Conservation (phyloP, 1,140 invertebrate genomes). For the Brachionus koreanus region DNA sequence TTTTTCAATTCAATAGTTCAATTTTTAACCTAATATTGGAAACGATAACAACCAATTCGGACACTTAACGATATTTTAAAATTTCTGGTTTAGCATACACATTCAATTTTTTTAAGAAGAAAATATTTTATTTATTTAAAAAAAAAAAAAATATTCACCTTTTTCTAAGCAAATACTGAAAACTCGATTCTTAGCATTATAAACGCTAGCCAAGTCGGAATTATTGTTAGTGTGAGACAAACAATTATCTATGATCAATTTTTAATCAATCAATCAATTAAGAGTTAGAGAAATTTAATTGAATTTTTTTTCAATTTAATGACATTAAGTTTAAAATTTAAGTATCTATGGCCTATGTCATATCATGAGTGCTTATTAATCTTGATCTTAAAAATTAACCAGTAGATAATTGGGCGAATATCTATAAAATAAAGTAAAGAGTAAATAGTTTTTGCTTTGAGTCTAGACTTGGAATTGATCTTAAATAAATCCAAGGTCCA, state of each 20-base stretch:
- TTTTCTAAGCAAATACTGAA: neutral
- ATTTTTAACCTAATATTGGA: neutral
- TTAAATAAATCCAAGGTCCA: neutral
- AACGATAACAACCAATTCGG: neutral
- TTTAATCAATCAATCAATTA: no score
- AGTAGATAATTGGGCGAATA: no score
- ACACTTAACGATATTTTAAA: neutral
- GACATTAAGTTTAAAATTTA: no score
- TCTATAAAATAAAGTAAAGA: neutral
- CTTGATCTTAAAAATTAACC: no score
- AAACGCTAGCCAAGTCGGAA: neutral
- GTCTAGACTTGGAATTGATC: neutral
- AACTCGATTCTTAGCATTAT: neutral
- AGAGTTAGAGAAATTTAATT: no score
- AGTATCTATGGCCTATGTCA: no score
- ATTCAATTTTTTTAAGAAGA: neutral
- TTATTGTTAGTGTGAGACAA: no score
- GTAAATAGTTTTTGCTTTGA: neutral
- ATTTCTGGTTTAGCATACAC: neutral
- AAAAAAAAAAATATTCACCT: neutral
- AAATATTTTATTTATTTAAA: neutral
- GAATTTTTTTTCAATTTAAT: no score
- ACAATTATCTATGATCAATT: no score
- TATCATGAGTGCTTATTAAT: no score
- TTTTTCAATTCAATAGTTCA: constrained; percentile 8